Conservation (phyloP, 1,140 invertebrate species). For the Neotoxoptera formosana region DNA sequence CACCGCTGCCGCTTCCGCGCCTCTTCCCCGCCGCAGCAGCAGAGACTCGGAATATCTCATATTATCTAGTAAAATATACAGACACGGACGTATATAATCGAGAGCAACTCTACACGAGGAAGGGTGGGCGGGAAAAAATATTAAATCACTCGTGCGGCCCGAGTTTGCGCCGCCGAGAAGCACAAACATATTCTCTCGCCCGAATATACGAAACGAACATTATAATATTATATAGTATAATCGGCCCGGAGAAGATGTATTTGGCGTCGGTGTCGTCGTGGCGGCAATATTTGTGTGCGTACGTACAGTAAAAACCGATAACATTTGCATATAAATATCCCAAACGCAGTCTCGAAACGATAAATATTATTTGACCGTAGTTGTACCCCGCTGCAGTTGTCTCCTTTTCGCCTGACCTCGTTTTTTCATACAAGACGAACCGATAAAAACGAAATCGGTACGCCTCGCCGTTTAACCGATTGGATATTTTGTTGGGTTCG, state of each 20-base stretch:
- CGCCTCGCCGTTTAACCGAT: background rate
- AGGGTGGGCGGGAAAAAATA: constrained; percentile 23
- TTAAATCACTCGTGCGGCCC: constrained; percentile 39
- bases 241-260: constrained; percentile 20
- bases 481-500: background rate
- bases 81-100: background rate
- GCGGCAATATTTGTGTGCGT: background rate
- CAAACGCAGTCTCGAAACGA: background rate
- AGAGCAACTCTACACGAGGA: no score
- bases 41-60: constrained; percentile 1
- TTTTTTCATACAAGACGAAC: background rate
- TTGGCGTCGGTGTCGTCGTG: constrained; percentile 29
- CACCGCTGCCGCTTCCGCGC: background rate
- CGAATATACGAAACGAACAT: background rate
- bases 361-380: background rate
- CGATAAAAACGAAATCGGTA: background rate
- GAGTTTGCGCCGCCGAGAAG: background rate
- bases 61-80: constrained; percentile 40
- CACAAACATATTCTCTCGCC: constrained; percentile 27
- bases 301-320: constrained; percentile 1
- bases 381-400: background rate
- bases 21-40: background rate
- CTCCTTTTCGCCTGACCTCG: background rate
- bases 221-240: background rate
- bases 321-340: constrained; percentile 37